Percentiles rank a stretch among this genome's conserved stretches.
These are phyloP conservation scores for Fistularia tabacaria DNA, from an alignment of 2,797 vertebrate species.

Conservation along the genomic window DNA sequence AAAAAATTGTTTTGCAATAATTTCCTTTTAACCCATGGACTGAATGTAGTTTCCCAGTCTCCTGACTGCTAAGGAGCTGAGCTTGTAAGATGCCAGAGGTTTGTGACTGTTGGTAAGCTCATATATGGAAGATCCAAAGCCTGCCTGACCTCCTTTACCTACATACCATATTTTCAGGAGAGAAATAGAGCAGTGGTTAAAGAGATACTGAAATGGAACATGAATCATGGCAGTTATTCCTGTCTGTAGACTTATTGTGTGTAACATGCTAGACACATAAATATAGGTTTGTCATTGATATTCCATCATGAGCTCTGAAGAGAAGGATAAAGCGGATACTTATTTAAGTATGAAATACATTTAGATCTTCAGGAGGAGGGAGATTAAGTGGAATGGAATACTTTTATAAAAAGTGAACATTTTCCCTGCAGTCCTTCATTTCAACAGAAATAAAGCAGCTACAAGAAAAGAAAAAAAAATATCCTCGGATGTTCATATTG, in stretches of 20 bases:
- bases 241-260: constrained; percentile 18
- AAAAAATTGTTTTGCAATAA: constrained; percentile 36
- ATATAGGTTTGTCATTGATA: constrained; percentile 22
- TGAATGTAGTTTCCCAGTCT: constrained; percentile 39
- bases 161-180: neutral
- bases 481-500: constrained; percentile 25
- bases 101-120: constrained; percentile 50
- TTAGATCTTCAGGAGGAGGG: constrained; percentile 17
- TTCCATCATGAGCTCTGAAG: constrained; percentile 14
- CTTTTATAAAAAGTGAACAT: too few species aligned
- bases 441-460: too few species aligned
- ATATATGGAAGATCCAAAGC: constrained; percentile 33
- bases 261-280: constrained; percentile 14
- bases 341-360: constrained; percentile 12
- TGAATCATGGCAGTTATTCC: constrained; percentile 22
- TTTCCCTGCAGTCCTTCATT: too few species aligned
- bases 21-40: constrained; percentile 34
- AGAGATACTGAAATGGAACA: constrained; percentile 25
- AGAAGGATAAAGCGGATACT: constrained; percentile 15
- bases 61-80: constrained; percentile 46
- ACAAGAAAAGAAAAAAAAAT: too few species aligned
- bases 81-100: constrained; percentile 44
- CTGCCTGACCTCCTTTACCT: constrained; percentile 12
- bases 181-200: constrained; percentile 28
- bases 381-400: neutral